These are phyloP conservation scores for Margaritifera margaritifera DNA, from an alignment of 2,888 invertebrate genomes.

Conservation along the genomic window DNA sequence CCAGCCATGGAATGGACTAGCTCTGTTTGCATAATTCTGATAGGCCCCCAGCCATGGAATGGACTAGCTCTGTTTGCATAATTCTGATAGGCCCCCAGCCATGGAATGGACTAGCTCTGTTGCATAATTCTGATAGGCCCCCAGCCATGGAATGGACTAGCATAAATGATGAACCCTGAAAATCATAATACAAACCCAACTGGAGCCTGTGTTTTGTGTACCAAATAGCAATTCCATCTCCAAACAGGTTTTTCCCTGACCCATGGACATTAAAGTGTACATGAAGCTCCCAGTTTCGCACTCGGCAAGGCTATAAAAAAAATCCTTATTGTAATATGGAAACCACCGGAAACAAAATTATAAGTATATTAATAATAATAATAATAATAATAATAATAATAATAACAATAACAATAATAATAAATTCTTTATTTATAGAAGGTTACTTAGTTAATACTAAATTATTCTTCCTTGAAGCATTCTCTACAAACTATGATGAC, in stretches of 20 bases:
- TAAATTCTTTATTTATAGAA: background rate
- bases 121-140: too few species aligned
- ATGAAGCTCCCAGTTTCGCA: slow-evolving; percentile 96
- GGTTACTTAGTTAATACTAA: background rate
- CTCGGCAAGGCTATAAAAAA: slow-evolving; percentile 80
- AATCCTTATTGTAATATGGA: slow-evolving; percentile 1
- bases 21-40: too few species aligned
- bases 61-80: too few species aligned
- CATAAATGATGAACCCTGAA: background rate
- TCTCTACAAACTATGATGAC: background rate
- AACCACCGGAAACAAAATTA: background rate
- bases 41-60: too few species aligned
- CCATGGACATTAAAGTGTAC: slow-evolving; percentile 97
- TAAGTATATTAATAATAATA: background rate
- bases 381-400: background rate
- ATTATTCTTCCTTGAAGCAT: background rate
- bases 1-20: too few species aligned
- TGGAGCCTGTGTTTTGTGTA: slow-evolving; percentile 77
- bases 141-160: background rate
- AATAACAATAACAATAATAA: background rate
- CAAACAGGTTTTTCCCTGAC: slow-evolving; percentile 93
- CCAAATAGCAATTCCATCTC: slow-evolving; percentile 98
- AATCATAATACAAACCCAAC: slow-evolving; percentile 52
- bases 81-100: too few species aligned
- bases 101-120: too few species aligned